A percentile compares a stretch with the other conserved stretches of the same genome.
Evolutionary conservation across 2,888 invertebrate genomes (phyloP).

Genomic region (Vannuccia rotundouncinata): DNA sequence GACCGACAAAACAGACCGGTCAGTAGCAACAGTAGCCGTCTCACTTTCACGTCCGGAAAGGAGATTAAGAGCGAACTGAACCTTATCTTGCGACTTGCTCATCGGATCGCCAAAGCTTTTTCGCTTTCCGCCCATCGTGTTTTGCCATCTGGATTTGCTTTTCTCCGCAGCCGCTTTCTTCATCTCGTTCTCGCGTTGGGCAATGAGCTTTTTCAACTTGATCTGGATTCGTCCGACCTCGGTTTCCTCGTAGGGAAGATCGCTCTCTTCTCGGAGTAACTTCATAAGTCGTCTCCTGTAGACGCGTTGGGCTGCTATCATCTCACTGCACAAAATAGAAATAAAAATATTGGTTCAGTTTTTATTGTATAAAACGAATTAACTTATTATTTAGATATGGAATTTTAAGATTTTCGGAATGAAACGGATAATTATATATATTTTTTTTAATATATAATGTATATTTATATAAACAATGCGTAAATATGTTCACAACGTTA

Average conservation of each 20-base stretch:
- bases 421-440: no score
- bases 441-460: no score
- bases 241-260: conserved; percentile 46
- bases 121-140: not conserved
- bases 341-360: no score
- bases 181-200: not conserved
- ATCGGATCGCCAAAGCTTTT: not conserved
- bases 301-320: conserved; percentile 47
- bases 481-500: no score
- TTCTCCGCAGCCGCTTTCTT: not conserved
- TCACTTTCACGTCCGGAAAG: not conserved
- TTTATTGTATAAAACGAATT: no score
- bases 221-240: conserved; percentile 44
- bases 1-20: not conserved
- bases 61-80: not conserved
- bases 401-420: no score
- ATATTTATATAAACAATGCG: no score
- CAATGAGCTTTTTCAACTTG: conserved; percentile 16
- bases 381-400: no score
- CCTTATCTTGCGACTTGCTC: not conserved
- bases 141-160: not conserved
- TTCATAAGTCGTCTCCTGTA: conserved; percentile 46
- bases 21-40: not conserved
- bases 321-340: no score
- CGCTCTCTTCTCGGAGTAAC: conserved; percentile 44